Evolutionary conservation across 2,797 vertebrate species (phyloP).

Genomic region (Gymnoscopelus braueri): DNA sequence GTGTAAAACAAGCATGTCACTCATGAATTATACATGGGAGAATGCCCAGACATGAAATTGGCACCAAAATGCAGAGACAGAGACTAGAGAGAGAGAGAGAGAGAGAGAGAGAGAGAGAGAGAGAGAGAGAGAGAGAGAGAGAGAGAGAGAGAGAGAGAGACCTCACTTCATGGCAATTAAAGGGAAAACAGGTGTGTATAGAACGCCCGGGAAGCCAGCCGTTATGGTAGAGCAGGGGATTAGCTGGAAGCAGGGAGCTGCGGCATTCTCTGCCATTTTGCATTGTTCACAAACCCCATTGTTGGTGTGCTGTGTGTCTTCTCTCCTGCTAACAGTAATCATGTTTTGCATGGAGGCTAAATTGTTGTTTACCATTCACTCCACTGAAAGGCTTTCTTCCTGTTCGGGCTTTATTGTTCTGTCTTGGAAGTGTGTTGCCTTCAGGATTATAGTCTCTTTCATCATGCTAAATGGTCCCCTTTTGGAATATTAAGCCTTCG

Average conservation of each 20-base stretch:
- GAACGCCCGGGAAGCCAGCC: constrained; percentile 36
- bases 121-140: constrained; percentile 16
- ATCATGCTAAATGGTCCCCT: constrained; percentile 61
- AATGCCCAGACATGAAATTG: constrained; percentile 72
- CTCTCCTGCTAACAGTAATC: constrained; percentile 52
- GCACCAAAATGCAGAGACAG: constrained; percentile 44
- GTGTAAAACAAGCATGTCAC: constrained; percentile 78
- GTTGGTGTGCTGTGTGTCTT: constrained; percentile 47
- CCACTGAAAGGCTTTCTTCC: constrained; percentile 49
- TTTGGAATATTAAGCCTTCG: constrained; percentile 57
- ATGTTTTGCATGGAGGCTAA: constrained; percentile 53
- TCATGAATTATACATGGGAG: constrained; percentile 80
- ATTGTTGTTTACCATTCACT: constrained; percentile 57
- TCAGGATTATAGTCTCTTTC: constrained; percentile 59
- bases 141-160: constrained; percentile 33
- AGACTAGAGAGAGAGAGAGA: constrained; percentile 38
- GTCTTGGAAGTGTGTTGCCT: constrained; percentile 53
- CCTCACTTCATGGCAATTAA: constrained; percentile 61
- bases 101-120: constrained; percentile 15
- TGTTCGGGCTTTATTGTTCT: constrained; percentile 53
- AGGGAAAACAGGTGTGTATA: constrained; percentile 57
- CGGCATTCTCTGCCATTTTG: constrained; percentile 39
- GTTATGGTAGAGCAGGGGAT: constrained; percentile 19
- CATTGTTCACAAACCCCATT: constrained; percentile 50
- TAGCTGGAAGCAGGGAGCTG: constrained; percentile 36